Evolutionary conservation across 2,888 invertebrate genomes (phyloP).

Genomic region (Heteropelma amictum): DNA sequence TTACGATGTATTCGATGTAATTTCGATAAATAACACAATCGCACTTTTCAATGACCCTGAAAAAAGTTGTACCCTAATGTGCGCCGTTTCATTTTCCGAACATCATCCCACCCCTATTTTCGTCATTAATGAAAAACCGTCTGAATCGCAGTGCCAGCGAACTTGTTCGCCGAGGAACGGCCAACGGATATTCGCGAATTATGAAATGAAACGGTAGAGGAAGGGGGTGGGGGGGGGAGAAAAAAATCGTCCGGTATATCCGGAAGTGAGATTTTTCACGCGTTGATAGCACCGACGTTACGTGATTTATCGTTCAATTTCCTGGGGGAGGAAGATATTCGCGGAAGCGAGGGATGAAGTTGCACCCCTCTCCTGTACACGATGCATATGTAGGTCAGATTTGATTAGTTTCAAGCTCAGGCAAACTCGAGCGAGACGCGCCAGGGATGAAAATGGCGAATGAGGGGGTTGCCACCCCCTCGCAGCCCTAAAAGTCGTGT

Average conservation of each 20-base stretch:
- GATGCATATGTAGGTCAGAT: constrained; percentile 54
- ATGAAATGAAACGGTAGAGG: background rate
- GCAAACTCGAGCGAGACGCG: constrained; percentile 32
- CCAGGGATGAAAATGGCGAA: background rate
- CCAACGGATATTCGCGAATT: constrained; percentile 4
- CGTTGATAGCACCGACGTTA: constrained; percentile 46
- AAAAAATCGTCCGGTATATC: constrained; percentile 10
- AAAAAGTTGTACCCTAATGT: too few relatives aligned
- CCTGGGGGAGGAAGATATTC: constrained; percentile 7
- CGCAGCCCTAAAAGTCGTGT: constrained; percentile 20
- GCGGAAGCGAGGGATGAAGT: background rate
- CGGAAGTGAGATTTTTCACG: constrained; percentile 32
- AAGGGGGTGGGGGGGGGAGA: too few relatives aligned
- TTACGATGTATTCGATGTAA: too few relatives aligned
- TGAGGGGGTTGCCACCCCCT: too few relatives aligned
- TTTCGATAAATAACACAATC: too few relatives aligned
- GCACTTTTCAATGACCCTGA: too few relatives aligned
- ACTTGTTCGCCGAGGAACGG: background rate
- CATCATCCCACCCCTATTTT: background rate
- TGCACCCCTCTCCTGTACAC: constrained; percentile 10
- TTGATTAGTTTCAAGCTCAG: constrained; percentile 52
- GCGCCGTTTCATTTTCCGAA: too few relatives aligned
- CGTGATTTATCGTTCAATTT: constrained; percentile 56
- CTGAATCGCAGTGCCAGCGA: background rate
- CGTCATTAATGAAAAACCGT: background rate